Conservation (phyloP, 2,113 vertebrate genomes). For the Sus scrofa region DNA sequence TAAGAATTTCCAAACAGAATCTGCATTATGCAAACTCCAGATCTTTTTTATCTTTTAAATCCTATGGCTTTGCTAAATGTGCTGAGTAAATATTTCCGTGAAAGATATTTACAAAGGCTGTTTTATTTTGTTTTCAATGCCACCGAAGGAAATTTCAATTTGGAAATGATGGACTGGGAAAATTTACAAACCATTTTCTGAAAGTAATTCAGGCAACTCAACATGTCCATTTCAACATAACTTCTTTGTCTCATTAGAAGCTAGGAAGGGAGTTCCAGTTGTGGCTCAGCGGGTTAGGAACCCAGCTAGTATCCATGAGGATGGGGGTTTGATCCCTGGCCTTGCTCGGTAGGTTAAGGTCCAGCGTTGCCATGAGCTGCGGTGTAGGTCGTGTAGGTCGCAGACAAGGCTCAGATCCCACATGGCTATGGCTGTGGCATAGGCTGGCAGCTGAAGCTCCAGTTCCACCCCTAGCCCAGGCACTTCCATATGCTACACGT, state of each 20-base stretch:
- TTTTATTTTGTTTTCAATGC: neutral
- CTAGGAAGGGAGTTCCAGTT: neutral
- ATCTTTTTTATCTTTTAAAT: constrained; percentile 67
- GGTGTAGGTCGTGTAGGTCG: too few relatives aligned
- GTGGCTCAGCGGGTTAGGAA: too few relatives aligned
- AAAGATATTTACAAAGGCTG: constrained; percentile 49
- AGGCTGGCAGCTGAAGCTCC: too few relatives aligned
- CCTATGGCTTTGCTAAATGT: constrained; percentile 64
- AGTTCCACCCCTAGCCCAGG: too few relatives aligned
- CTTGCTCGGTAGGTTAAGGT: too few relatives aligned
- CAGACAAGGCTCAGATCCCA: too few relatives aligned
- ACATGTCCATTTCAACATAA: neutral
- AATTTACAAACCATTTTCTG: constrained; percentile 43
- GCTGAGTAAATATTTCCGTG: constrained; percentile 70
- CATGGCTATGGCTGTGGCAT: too few relatives aligned
- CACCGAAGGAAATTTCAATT: constrained; percentile 56
- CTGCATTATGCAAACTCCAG: constrained; percentile 59
- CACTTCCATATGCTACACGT: too few relatives aligned
- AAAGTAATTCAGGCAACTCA: constrained; percentile 38
- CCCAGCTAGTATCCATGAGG: too few relatives aligned
- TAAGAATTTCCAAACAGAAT: constrained; percentile 71
- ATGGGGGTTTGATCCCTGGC: too few relatives aligned
- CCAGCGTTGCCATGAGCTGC: too few relatives aligned
- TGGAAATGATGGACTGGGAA: constrained; percentile 36
- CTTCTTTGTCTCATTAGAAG: neutral